These are phyloP conservation scores for Geotrupes spiniger DNA, from an alignment of 2,888 invertebrate genomes.

Conservation along the genomic window DNA sequence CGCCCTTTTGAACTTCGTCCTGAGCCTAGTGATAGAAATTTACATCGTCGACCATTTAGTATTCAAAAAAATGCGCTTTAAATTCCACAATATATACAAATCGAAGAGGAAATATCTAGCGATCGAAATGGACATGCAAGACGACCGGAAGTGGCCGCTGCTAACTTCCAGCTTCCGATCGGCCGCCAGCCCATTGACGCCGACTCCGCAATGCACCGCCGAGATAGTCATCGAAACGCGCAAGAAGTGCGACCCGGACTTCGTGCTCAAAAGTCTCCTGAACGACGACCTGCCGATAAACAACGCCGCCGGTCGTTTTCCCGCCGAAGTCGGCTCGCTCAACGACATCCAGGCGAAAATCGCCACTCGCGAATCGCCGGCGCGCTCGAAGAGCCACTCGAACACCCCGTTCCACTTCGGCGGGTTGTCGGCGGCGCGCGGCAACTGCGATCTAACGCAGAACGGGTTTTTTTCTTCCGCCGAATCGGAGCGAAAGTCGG, in stretches of 20 bases:
- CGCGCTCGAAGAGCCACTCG: conserved; percentile 15
- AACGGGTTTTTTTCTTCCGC: neutral
- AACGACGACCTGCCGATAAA: conserved; percentile 6
- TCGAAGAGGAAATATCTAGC: conserved; percentile 63
- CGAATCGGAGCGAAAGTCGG: neutral
- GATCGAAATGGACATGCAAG: conserved; percentile 59
- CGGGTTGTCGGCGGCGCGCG: neutral
- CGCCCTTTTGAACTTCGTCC: conserved; percentile 54
- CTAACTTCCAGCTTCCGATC: conserved; percentile 50
- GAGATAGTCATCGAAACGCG: conserved; percentile 55
- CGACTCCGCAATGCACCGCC: conserved; percentile 49
- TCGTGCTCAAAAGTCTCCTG: conserved; percentile 51
- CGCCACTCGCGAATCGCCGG: conserved; percentile 5
- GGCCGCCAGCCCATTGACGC: conserved; percentile 44
- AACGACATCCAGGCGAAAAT: conserved; percentile 2
- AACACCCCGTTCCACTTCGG: conserved; percentile 15
- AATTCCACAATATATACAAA: conserved; percentile 56
- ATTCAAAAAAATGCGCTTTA: conserved; percentile 56
- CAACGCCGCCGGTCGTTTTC: neutral
- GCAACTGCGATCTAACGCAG: neutral
- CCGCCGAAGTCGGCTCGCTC: conserved; percentile 5
- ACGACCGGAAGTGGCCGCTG: conserved; percentile 65
- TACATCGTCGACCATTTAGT: conserved; percentile 59
- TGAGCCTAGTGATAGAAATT: conserved; percentile 59
- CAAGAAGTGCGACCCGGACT: conserved; percentile 50